These are phyloP conservation scores for Amphibalanus amphitrite DNA, from an alignment of 1,140 invertebrate species.

Conservation along the genomic window DNA sequence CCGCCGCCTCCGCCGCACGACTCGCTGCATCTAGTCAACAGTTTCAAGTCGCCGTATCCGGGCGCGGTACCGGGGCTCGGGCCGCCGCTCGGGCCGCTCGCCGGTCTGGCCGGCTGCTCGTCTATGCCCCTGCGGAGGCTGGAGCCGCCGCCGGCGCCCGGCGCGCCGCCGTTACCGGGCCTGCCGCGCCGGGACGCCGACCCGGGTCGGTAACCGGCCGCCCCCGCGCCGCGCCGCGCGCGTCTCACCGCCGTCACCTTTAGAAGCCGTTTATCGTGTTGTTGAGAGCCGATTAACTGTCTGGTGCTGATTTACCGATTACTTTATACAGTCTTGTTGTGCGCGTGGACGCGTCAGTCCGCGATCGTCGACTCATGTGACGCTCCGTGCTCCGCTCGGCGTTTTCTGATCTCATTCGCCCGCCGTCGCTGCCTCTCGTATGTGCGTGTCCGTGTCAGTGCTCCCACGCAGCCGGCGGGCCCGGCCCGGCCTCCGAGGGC, in stretches of 20 bases:
- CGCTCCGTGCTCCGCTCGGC: background rate
- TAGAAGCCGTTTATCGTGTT: background rate
- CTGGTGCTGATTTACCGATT: background rate
- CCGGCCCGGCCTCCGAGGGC: no score
- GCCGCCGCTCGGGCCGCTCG: background rate
- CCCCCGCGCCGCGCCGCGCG: no score
- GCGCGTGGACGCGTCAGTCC: background rate
- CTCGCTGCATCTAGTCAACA: background rate
- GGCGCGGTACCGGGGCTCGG: background rate
- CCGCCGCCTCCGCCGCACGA: background rate
- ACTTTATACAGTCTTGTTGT: background rate
- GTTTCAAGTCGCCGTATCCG: background rate
- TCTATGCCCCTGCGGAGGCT: background rate
- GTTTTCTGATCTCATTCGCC: background rate
- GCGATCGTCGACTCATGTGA: background rate
- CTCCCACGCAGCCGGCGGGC: no score
- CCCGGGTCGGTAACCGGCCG: background rate
- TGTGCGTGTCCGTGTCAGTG: no score
- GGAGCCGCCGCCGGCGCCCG: background rate
- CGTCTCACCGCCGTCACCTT: background rate
- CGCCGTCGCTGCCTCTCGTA: background rate
- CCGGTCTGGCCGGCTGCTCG: background rate
- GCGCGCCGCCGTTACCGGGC: no score
- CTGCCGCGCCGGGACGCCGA: background rate
- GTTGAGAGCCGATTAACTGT: background rate